Conservation (phyloP, 2,888 invertebrate genomes). For the Perizoma flavofasciatum region DNA sequence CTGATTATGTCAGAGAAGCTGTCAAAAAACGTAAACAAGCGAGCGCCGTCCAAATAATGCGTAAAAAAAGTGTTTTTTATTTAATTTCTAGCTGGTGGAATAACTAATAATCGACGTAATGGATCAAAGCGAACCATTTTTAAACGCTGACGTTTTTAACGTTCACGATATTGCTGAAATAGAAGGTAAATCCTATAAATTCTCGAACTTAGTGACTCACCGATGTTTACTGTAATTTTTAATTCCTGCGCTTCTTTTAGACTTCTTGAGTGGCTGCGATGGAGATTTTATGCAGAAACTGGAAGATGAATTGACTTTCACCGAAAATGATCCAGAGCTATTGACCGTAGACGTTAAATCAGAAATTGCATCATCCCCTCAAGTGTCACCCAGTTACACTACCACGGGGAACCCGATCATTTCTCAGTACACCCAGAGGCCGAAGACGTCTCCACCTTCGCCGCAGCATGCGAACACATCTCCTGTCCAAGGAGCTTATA, state of each 20-base stretch:
- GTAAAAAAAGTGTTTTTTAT: constrained; percentile 33
- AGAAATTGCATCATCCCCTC: constrained; percentile 57
- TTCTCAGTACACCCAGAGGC: constrained; percentile 65
- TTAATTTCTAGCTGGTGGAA: constrained; percentile 20
- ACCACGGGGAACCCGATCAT: constrained; percentile 69
- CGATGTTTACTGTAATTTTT: not conserved
- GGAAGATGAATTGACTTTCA: constrained; percentile 72
- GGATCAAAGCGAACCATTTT: constrained; percentile 70
- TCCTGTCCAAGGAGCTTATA: constrained; percentile 61
- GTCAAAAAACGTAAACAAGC: constrained; percentile 69
- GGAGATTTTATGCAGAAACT: constrained; percentile 85
- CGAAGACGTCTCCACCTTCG: constrained; percentile 36
- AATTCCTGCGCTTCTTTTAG: constrained; percentile 57
- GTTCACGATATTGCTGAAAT: constrained; percentile 87
- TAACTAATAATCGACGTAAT: constrained; percentile 45
- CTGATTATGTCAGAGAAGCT: constrained; percentile 53
- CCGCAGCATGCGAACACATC: constrained; percentile 56
- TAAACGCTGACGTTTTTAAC: constrained; percentile 85
- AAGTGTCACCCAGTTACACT: constrained; percentile 62
- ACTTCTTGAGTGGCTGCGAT: constrained; percentile 87
- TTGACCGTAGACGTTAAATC: constrained; percentile 64
- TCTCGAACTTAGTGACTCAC: not conserved
- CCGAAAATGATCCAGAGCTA: constrained; percentile 61
- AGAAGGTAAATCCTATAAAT: constrained; percentile 82
- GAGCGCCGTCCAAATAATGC: constrained; percentile 31